Evolutionary conservation across 2,113 vertebrate genomes (phyloP).

Genomic region (Corydoras sp.): DNA sequence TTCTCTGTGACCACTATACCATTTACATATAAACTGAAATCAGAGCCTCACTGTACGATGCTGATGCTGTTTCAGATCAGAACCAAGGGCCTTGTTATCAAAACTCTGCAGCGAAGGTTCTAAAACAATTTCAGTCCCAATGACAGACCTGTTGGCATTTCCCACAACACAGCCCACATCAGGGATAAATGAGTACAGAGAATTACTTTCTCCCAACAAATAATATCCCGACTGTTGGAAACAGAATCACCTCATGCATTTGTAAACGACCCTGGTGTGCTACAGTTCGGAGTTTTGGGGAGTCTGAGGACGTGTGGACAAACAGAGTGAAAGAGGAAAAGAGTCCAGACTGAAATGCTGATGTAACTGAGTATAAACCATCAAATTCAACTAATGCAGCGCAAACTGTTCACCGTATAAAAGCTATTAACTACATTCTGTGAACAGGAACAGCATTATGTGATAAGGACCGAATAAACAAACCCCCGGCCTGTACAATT

Average conservation of each 20-base stretch:
- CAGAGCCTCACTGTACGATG: no score
- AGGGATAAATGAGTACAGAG: no score
- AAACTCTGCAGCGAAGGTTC: no score
- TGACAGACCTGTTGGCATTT: no score
- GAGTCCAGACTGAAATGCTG: not conserved
- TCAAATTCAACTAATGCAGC: not conserved
- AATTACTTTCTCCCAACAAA: not conserved
- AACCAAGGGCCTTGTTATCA: no score
- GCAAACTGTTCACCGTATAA: slow-evolving; percentile 1
- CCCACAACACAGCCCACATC: no score
- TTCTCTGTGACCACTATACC: no score
- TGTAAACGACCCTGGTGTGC: not conserved
- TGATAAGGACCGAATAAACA: slow-evolving; percentile 10
- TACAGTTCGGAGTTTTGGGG: not conserved
- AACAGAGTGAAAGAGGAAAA: not conserved
- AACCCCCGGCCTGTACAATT: not conserved
- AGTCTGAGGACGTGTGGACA: not conserved
- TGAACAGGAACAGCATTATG: slow-evolving; percentile 2
- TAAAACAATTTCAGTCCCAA: no score
- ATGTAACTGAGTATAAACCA: not conserved
- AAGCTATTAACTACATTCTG: slow-evolving; percentile 5
- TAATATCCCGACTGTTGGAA: not conserved
- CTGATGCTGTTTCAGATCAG: no score
- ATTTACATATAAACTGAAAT: no score
- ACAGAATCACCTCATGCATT: not conserved